phyloP scores from a whole-genome alignment of 2,797 vertebrate genomes.

The Arrhamphus sclerolepis region DNA sequence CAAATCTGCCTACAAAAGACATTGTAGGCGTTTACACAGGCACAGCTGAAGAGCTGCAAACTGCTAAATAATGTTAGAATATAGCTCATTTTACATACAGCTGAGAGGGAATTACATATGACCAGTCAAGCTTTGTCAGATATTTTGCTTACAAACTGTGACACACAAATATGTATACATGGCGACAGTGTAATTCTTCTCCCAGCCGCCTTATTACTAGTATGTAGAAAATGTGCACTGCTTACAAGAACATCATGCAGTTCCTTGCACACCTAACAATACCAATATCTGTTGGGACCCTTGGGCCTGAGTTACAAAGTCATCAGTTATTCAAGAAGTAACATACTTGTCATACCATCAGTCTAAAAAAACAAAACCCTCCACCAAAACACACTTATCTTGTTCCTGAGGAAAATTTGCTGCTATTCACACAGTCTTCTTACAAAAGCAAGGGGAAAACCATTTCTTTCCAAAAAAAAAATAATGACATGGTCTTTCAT shows the following conservation, averaged over 20 bases:
- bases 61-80: not conserved
- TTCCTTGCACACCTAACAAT: conserved; percentile 73
- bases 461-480: conserved; percentile 33
- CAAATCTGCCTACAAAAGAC: conserved; percentile 36
- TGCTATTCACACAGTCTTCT: conserved; percentile 54
- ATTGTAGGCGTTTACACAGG: not conserved
- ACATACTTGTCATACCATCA: conserved; percentile 28
- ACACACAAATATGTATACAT: conserved; percentile 11
- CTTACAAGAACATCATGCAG: conserved; percentile 55
- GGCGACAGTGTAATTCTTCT: conserved; percentile 29
- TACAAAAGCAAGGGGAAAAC: conserved; percentile 56
- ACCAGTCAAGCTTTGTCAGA: conserved; percentile 5
- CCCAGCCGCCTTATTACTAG: conserved; percentile 52
- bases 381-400: conserved; percentile 60
- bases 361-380: conserved; percentile 64
- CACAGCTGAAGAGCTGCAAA: too few relatives aligned
- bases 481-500: conserved; percentile 37
- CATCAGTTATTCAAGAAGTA: conserved; percentile 83
- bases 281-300: conserved; percentile 66
- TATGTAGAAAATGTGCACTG: conserved; percentile 1
- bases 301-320: conserved; percentile 62
- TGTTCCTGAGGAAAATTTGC: conserved; percentile 58
- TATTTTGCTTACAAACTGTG: conserved; percentile 21
- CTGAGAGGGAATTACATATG: too few relatives aligned
- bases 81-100: not conserved